Base-by-base conservation (phyloP, 2,797 vertebrate genomes). In the Rhabdomys pumilio region DNA sequence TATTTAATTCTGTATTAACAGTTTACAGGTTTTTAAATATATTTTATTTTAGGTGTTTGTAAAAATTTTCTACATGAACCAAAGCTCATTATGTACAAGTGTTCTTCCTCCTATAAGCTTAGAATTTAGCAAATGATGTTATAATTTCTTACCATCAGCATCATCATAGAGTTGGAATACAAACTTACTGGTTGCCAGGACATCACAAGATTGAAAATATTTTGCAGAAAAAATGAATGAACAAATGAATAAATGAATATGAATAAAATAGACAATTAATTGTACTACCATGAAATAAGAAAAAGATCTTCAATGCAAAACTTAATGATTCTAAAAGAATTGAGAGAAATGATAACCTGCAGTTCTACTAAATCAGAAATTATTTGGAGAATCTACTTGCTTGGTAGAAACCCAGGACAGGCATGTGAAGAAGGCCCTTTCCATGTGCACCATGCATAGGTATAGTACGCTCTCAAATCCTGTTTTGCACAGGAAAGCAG, bases 401-500 rank as follows among this genome's bases (percentile, higher is more conserved):
- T 57, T 65, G 3, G 1, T 1, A 53, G 31, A 50, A 41, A 67
- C 19, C 15, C 67, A 53, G 19, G 55, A 50, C 10, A 22, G 1
- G 53, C 44, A 50, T 31, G 47, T 67, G 47, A 65, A 26, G 26
- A 79, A 44, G 13, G 3, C 5, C 44, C 59, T 72, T 26, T 29
- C 83, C 80, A 38, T 3, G 3, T 31, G 50, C 89, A 96, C 89
- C 91, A 91, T 76, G 38, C 34, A 15, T 24, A 93, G 34, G 55
- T 91, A 95, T 90, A 55, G 67, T 73, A 83, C 47, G 89, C 88
- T 59, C 55, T 55, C 57, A 73, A 67, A 75, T 20, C 95, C 69
- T 69, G 67, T 93, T 96, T 96, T 65, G 65, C 89, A 44, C 38
- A 59, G 73, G 84, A 96, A 95, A 29, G 41, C 44, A 53, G 83